Evolutionary conservation across 2,113 vertebrate genomes (phyloP).

Genomic region (Parus major): DNA sequence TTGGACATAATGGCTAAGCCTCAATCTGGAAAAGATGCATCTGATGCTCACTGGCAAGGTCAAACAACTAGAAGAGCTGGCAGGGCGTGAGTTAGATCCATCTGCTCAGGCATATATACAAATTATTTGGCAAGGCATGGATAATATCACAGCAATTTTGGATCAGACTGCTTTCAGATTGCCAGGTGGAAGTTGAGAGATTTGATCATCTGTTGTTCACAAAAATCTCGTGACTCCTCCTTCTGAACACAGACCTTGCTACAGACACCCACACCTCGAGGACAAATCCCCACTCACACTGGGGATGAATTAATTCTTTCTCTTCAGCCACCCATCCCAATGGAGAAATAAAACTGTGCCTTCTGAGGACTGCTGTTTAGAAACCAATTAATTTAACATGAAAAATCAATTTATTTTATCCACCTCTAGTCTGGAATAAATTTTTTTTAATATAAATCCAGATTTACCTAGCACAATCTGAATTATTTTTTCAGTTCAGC

Average conservation of each 20-base stretch:
- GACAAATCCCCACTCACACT: not conserved
- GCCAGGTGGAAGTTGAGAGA: conserved; percentile 50
- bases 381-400: not conserved
- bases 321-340: not conserved
- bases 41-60: conserved; percentile 40
- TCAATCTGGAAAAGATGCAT: not conserved
- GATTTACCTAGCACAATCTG: not conserved
- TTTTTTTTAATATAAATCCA: not conserved
- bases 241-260: not conserved
- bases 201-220: conserved; percentile 43
- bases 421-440: not conserved
- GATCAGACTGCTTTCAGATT: conserved; percentile 7
- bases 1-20: not conserved
- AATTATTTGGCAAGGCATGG: conserved; percentile 46
- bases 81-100: not conserved
- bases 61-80: conserved; percentile 16
- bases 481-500: not conserved
- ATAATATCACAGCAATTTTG: conserved; percentile 44
- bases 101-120: conserved; percentile 58
- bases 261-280: not conserved
- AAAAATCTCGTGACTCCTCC: not conserved
- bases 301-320: not conserved
- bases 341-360: not conserved
- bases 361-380: not conserved
- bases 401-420: not conserved